Evolutionary conservation across 2,113 vertebrate genomes (phyloP).

Genomic region (Saguinus midas): DNA sequence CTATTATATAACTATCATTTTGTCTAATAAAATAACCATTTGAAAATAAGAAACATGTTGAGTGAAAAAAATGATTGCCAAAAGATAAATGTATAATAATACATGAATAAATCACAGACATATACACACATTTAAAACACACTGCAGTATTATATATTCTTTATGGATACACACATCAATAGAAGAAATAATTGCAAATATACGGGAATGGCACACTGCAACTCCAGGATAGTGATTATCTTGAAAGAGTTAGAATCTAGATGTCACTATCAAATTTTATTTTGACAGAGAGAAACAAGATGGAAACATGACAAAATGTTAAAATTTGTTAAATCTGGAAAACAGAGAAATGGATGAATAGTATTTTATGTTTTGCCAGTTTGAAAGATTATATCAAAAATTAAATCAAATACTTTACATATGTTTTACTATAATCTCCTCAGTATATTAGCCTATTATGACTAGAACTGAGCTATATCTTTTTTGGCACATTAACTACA

Average conservation of each 20-base stretch:
- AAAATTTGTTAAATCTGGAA: neutral
- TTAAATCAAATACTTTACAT: neutral
- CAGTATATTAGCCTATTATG: neutral
- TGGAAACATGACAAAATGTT: neutral
- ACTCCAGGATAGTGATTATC: neutral
- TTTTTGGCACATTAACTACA: neutral
- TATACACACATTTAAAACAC: neutral
- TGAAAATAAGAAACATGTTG: neutral
- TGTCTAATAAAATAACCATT: neutral
- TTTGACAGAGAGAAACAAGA: neutral
- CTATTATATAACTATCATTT: neutral
- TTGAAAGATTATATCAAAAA: constrained; percentile 27
- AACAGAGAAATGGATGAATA: neutral
- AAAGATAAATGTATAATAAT: neutral
- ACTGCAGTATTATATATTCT: neutral
- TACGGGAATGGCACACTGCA: neutral
- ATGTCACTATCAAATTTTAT: neutral
- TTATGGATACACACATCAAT: neutral
- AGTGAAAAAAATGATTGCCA: neutral
- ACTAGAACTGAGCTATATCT: neutral
- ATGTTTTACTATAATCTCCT: neutral
- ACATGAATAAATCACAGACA: neutral
- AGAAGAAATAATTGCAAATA: neutral
- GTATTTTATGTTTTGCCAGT: neutral
- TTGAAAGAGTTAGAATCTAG: neutral